Evolutionary conservation across 2,113 vertebrate genomes (phyloP).

Genomic region (Rattus norvegicus): GRCr8 NC_086027.1:49720501-49721000

Average conservation of each 20-base stretch:
- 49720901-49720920: constrained; percentile 48
- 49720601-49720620: not conserved
- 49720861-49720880: not conserved
- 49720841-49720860: constrained; percentile 27
- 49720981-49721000: not conserved
- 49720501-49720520: not conserved
- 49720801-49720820: constrained; percentile 45
- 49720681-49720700: not conserved
- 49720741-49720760: constrained; percentile 33
- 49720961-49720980: not conserved
- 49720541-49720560: not conserved
- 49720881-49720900: not conserved
- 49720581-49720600: not conserved
- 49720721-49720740: constrained; percentile 49
- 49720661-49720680: not conserved
- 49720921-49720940: not conserved
- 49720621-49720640: not conserved
- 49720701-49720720: constrained; percentile 53
- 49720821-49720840: constrained; percentile 51
- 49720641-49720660: not conserved
- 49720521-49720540: not conserved
- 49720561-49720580: not conserved
- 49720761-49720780: constrained; percentile 54
- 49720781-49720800: constrained; percentile 69
- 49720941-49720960: not conserved